phyloP scores from a whole-genome alignment of 2,113 vertebrate species.

The Chiloscyllium plagiosum region DNA sequence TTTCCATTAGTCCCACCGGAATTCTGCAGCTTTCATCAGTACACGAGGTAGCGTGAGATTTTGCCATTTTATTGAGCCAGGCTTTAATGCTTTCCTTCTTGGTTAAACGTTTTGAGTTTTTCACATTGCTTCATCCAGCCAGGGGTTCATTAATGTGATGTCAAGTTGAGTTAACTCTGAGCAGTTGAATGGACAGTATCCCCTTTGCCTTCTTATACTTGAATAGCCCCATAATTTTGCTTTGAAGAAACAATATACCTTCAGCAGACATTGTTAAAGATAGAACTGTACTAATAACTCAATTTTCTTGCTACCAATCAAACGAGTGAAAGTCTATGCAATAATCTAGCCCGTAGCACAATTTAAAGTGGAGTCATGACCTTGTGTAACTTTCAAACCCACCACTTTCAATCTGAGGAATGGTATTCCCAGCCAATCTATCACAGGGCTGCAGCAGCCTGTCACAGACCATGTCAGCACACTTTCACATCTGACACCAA shows the following conservation, averaged over 20 bases:
- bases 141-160: not conserved
- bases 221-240: not conserved
- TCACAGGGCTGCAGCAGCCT: not conserved
- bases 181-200: not conserved
- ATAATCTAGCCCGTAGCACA: not conserved
- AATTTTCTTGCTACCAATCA: not conserved
- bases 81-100: constrained; percentile 22
- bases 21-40: constrained; percentile 6
- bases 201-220: not conserved
- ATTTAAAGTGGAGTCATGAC: not conserved
- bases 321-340: not conserved
- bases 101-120: not conserved
- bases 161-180: constrained; percentile 7
- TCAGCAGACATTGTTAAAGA: not conserved
- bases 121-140: not conserved
- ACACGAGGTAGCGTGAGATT: not conserved
- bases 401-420: not conserved
- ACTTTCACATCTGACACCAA: not conserved
- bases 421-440: too few species aligned
- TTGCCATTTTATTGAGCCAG: not conserved
- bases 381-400: not conserved
- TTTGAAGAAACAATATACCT: constrained; percentile 12
- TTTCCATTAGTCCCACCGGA: not conserved
- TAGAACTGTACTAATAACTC: not conserved
- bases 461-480: not conserved